Percentiles rank a stretch among this genome's conserved stretches.
Conservation (phyloP, 2,888 invertebrate species). For the Brenthis ino region DNA sequence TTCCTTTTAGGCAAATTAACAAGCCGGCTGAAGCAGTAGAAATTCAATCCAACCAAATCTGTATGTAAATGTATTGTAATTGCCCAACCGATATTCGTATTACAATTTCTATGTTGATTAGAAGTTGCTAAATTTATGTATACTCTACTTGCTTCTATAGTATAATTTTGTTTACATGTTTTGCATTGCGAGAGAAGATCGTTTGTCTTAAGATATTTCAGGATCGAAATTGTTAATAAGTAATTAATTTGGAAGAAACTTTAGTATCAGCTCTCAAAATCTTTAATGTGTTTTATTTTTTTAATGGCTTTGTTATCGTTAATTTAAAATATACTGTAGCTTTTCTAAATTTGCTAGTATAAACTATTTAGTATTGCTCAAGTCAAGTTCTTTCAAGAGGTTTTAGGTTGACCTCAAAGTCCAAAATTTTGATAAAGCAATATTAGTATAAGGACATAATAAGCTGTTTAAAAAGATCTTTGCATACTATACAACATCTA, state of each 20-base stretch:
- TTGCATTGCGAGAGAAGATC: constrained; percentile 35
- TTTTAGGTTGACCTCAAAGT: no score
- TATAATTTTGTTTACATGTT: constrained; percentile 67
- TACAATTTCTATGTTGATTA: constrained; percentile 72
- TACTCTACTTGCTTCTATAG: constrained; percentile 58
- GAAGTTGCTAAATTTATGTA: constrained; percentile 64
- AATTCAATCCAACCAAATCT: constrained; percentile 77
- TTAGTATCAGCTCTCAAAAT: no score
- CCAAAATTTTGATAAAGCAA: no score
- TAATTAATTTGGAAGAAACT: background rate
- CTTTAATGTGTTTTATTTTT: no score
- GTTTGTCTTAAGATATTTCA: constrained; percentile 22
- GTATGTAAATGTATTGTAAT: constrained; percentile 79
- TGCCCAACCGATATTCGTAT: constrained; percentile 71
- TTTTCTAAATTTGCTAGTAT: no score
- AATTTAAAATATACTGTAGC: no score
- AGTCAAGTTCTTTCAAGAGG: no score
- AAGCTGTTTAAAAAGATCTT: no score
- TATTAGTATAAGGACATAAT: no score
- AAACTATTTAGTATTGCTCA: no score
- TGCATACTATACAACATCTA: no score
- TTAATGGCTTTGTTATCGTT: no score
- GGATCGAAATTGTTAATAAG: background rate
- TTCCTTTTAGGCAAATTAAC: constrained; percentile 79
- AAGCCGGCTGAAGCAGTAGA: constrained; percentile 64